Evolutionary conservation across 2,797 vertebrate species (phyloP), one percentile per base, ranked within the genome.

Genomic region (Fratercula arctica): DNA sequence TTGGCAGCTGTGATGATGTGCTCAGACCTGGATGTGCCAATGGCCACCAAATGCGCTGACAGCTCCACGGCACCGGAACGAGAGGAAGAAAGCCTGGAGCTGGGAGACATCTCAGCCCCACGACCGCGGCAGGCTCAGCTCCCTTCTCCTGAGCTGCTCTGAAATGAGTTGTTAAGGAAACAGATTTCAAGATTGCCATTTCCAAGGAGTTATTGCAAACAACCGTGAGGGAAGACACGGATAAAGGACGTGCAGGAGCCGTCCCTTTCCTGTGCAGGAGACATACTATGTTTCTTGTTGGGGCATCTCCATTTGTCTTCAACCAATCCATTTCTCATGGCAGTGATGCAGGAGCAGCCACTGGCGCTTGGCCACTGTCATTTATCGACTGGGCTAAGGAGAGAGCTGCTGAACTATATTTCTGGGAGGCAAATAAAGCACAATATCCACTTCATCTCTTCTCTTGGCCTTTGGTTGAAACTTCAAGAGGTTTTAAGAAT

Each of bases 81-180:
- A 17, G 74, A 54, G 31, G 80, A 61, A 23, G 16, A 61, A 48
- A 66, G 26, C 31, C 66, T 3, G 16, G 50, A 74, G 66, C 70
- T 90, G 46, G 75, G 66, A 67, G 56, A 26, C 2, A 0, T n/a
- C 35, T 37, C 5, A 11, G 66, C 70, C 66, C 54, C 69, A 20
- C 0, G 0, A 4, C 29, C 0, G 0, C 1, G 6, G 24, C 68
- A 87, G 57, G 37, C 54, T 88, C 33, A 1, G 46, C 84, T 90
- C 84, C 37, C 16, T 45, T 37, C 92, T 84, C 86, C 78, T 12
- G 14, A 64, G 64, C 90, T 74, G 86, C 80, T 63, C 89, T 63
- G 60, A 54, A 51, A 26, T 4, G 76, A 94, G 91, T 83, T 90
- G 86, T 95, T 93, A 90, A 83, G 94, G 95, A 93, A 90, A 93